Evolutionary conservation across 2,113 vertebrate genomes (phyloP).

Genomic region (Poecilia latipinna): DNA sequence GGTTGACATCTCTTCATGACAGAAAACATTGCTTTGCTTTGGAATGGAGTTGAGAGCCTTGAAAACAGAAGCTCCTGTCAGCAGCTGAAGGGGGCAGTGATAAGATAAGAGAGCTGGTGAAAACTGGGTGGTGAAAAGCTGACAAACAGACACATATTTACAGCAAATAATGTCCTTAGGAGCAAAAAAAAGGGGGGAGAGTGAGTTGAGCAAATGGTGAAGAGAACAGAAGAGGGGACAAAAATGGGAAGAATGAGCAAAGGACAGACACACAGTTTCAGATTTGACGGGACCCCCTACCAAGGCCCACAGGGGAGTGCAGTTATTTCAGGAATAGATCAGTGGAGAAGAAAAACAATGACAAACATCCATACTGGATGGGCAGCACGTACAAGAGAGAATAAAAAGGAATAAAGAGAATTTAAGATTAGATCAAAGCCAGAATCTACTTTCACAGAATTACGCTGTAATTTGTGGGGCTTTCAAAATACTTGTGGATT

Average conservation of each 20-base stretch:
- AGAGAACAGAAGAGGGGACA: constrained; percentile 2
- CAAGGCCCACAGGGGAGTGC: constrained; percentile 27
- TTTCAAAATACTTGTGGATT: not conserved
- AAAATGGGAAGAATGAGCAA: constrained; percentile 33
- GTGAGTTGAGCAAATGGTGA: constrained; percentile 2
- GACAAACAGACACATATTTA: constrained; percentile 17
- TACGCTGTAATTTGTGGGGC: not conserved
- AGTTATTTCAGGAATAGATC: constrained; percentile 32
- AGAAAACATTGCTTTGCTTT: constrained; percentile 3
- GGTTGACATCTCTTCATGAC: not conserved
- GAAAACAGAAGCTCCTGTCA: constrained; percentile 9
- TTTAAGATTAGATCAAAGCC: not conserved
- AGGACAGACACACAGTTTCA: constrained; percentile 38
- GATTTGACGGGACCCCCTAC: constrained; percentile 43
- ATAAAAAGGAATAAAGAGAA: not conserved
- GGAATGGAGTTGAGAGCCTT: not conserved
- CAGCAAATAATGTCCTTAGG: constrained; percentile 27
- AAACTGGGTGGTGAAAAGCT: constrained; percentile 2
- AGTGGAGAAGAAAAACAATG: constrained; percentile 22
- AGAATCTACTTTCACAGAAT: not conserved
- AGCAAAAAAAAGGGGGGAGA: constrained; percentile 4
- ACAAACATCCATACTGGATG: constrained; percentile 21
- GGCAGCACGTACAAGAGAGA: constrained; percentile 1
- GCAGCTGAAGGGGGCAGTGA: not conserved
- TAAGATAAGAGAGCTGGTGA: not conserved